Evolutionary conservation across 2,888 invertebrate genomes (phyloP), one percentile per base, ranked within the genome.

Genomic region (Automeris io): DNA sequence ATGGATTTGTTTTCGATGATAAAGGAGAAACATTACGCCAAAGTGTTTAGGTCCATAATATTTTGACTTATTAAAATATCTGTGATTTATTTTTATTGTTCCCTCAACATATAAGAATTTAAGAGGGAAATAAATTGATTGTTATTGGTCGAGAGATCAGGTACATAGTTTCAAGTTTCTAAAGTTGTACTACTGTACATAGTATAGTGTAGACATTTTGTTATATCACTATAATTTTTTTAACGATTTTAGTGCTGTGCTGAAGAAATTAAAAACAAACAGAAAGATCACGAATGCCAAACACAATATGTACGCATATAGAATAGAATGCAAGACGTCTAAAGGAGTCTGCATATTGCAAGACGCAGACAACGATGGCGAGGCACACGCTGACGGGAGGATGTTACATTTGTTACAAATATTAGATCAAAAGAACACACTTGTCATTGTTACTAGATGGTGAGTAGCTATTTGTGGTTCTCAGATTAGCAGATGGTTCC

Each of bases 321-420:
- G 86, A 1, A 76, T 86, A 39, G 82, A 81, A 33, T 54, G 65
- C 1, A 58, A 61, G 34, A 72, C 79, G 0, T 49, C 54, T 0
- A 77, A 72, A 32, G 78, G 77, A 0, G 53, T 49, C 0, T 61
- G 57, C 0, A 52, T 74, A 34, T 31, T 89, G 8, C 89, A 92
- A 61, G 94, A 95, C 50, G 95, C 91, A 70, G 92, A 94, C 43
- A 95, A 96, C 63, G 96, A 96, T 64, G 96, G 96, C 0, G 96
- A 96, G 70, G 82, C 87, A 1, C 92, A 93, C 57, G 96, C 95
- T 0, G 95, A 95, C 0, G 88, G 91, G 0, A 79, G 95, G 52
- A 88, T 96, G 78, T 75, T 95, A 43, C 94, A 94, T 79, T 76
- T 96, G 12, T 72, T 96, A 40, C 90, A 93, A 77, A 91, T 93